These are phyloP conservation scores for Heterohyrax brucei DNA, from an alignment of 2,797 vertebrate species.

Conservation along the genomic window DNA sequence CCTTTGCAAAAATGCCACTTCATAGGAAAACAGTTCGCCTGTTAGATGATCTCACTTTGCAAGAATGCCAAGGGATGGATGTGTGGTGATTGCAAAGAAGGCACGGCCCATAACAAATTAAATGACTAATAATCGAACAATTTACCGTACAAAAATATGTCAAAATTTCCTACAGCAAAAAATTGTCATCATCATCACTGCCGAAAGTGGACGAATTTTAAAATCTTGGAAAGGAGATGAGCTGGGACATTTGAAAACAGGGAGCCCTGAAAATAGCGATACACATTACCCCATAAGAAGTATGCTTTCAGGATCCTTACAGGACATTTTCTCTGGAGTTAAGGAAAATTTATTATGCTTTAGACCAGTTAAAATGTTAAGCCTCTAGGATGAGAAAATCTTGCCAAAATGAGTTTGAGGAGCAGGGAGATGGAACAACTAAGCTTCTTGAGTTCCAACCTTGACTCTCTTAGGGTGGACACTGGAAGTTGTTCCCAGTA, in stretches of 20 bases:
- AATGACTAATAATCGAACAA: background rate
- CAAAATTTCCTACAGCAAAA: conserved; percentile 28
- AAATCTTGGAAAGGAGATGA: background rate
- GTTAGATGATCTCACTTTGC: conserved; percentile 2
- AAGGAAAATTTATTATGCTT: background rate
- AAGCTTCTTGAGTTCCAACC: background rate
- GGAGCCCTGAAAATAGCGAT: background rate
- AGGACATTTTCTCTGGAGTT: background rate
- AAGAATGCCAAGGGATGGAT: conserved; percentile 13
- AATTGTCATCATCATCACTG: background rate
- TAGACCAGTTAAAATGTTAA: background rate
- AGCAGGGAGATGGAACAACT: background rate
- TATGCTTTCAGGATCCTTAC: background rate
- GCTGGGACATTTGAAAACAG: background rate
- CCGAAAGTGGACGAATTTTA: background rate
- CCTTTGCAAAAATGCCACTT: conserved; percentile 2
- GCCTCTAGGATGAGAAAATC: background rate
- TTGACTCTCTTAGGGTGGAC: background rate
- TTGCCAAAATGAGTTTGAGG: background rate
- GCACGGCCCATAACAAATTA: background rate
- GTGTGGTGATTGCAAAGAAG: background rate
- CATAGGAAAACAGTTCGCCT: background rate
- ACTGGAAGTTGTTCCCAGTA: background rate
- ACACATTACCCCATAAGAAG: background rate
- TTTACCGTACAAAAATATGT: conserved; percentile 36